A percentile compares a stretch with the other conserved stretches of the same genome.
phyloP scores from a whole-genome alignment of 2,797 vertebrate genomes.

The Synaphobranchus kaupii region DNA sequence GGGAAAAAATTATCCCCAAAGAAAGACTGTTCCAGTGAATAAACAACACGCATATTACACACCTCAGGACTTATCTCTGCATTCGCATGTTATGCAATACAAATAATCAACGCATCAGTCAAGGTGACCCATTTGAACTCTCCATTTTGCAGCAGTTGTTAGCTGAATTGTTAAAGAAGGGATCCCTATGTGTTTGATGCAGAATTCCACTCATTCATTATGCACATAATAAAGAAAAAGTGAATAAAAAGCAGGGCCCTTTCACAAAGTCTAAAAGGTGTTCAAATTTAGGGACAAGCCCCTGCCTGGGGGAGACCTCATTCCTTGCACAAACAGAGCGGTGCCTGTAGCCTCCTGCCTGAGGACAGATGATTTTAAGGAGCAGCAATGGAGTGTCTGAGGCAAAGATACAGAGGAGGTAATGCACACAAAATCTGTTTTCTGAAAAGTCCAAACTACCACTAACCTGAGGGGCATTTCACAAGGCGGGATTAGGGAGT shows the following conservation, averaged over 20 bases:
- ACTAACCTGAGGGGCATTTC: neutral
- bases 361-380: neutral
- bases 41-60: neutral
- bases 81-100: no score
- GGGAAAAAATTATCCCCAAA: neutral
- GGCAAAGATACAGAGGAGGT: neutral
- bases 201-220: neutral
- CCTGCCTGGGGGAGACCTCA: neutral
- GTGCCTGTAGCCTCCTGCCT: neutral
- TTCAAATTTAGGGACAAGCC: neutral
- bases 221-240: neutral
- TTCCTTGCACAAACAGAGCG: neutral
- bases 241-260: neutral
- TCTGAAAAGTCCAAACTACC: neutral
- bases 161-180: neutral
- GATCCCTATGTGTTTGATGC: neutral
- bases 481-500: no score
- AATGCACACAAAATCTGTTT: neutral
- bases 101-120: conserved; percentile 9
- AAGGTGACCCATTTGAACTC: neutral
- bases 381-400: neutral
- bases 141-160: neutral
- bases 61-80: neutral
- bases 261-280: neutral
- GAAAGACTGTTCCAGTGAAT: neutral